Conservation (phyloP, 2,113 vertebrate species). For the Tragulus kanchil region DNA sequence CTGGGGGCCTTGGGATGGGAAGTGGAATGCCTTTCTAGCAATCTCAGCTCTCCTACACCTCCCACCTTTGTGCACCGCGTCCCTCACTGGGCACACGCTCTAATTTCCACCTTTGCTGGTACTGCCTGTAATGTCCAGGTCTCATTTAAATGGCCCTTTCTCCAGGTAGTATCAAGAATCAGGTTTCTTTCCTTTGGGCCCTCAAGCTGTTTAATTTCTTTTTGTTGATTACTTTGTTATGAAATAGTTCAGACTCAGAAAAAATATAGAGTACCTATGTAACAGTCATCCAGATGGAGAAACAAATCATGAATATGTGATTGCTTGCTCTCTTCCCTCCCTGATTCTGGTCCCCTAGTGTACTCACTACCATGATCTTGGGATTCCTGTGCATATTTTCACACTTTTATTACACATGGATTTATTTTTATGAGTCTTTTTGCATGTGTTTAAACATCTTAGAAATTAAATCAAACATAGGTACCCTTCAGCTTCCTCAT, state of each 20-base stretch:
- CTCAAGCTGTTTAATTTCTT: not conserved
- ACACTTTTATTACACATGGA: not conserved
- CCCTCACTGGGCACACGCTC: fast-evolving
- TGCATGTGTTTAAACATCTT: conserved; percentile 1
- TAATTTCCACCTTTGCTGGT: not conserved
- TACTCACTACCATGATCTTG: not conserved
- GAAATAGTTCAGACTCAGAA: not conserved
- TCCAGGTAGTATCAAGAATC: not conserved
- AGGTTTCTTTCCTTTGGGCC: not conserved
- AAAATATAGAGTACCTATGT: not conserved
- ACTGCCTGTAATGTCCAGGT: not conserved
- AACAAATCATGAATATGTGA: not conserved
- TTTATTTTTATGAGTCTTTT: conserved; percentile 26
- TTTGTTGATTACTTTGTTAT: not conserved
- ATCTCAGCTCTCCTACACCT: not conserved
- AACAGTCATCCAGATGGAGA: not conserved
- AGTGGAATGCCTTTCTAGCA: not conserved
- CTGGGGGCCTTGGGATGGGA: not conserved
- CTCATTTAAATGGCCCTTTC: not conserved
- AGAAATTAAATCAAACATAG: not conserved
- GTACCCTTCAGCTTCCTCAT: not conserved
- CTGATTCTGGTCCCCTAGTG: not conserved
- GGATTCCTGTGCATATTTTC: not conserved
- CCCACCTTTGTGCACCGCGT: not conserved
- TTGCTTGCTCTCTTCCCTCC: not conserved